Evolutionary conservation across 1,140 invertebrate species (phyloP), one percentile per base, ranked within the genome.

Genomic region (Ridgeia piscesae): DNA sequence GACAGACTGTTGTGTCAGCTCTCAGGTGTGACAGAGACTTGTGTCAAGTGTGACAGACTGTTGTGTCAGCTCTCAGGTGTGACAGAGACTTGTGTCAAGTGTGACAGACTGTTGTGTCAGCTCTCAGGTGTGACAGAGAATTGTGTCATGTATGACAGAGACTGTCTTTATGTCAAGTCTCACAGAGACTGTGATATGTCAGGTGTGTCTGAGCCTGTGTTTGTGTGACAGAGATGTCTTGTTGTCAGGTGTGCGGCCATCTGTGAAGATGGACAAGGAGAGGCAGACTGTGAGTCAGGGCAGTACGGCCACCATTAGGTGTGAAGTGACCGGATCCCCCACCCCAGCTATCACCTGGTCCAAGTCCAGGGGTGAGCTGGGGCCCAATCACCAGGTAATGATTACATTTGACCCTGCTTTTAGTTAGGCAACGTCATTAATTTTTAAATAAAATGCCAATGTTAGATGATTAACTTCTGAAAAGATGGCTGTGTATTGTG

Each of bases 261-360:
- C 96, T 0, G 97, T 98, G 2, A 96, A 96, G 8, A 96, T 97
- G 1, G 97, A 97, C 35, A 97, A 97, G 0, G 97, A 97, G 34
- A 96, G 96, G 34, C 96, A 98, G 93, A 97, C 96, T 0, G 97
- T 99, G n/a, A 96, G 97, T 0, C 98, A 98, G 95, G 98, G 98
- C 14, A 97, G 96, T 6, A 96, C 97, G n/a, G 97, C 97, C 11
- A 97, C 97, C 91, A 96, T 99, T 0, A 97, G 97, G 1, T 99
- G 98, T 94, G 96, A 97, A 34, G 97, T 97, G 2, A 96, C 96
- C 35, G 97, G 98, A 91, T 96, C 96, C 88, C 97, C 98, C 0
- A 96, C 96, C 91, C 97, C 98, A 1, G 96, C 96, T 0, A 96
- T 99, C 27, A 97, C 97, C 94, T 99, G 98, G 98, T 97, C 96